These are phyloP conservation scores for Podarcis raffonei DNA, from an alignment of 2,113 vertebrate species.

Conservation along the genomic window DNA sequence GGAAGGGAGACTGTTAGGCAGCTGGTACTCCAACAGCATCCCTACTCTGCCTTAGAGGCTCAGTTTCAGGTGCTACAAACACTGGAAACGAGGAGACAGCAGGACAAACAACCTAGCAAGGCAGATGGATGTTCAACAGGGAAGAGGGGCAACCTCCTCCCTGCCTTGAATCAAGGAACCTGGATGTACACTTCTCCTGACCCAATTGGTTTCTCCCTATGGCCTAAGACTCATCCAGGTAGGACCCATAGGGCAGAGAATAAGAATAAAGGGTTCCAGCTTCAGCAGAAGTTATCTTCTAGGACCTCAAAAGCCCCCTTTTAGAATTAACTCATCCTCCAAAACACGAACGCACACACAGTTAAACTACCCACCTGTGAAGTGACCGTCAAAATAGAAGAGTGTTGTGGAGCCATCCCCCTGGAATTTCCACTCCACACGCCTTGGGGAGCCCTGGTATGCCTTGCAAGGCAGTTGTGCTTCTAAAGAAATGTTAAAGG, in stretches of 20 bases:
- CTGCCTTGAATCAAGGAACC: background rate
- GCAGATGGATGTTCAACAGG: background rate
- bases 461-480: conserved; percentile 52
- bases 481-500: conserved; percentile 18
- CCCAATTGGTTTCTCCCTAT: too few relatives aligned
- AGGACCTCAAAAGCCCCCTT: background rate
- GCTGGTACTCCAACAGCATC: background rate
- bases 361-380: conserved; percentile 59
- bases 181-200: background rate
- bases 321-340: background rate
- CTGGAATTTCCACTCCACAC: conserved; percentile 77
- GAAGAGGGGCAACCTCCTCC: too few relatives aligned
- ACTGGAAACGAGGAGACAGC: background rate
- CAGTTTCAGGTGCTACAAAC: background rate
- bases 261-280: background rate
- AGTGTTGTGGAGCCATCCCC: conserved; percentile 32
- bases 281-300: background rate
- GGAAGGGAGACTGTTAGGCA: background rate
- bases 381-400: conserved; percentile 54
- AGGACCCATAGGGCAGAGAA: background rate
- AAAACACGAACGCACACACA: background rate
- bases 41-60: background rate
- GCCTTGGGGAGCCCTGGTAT: background rate
- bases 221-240: background rate
- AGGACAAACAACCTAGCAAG: background rate